Base-by-base conservation (phyloP, 2,797 vertebrate genomes). In the Buceros bicornis region DNA sequence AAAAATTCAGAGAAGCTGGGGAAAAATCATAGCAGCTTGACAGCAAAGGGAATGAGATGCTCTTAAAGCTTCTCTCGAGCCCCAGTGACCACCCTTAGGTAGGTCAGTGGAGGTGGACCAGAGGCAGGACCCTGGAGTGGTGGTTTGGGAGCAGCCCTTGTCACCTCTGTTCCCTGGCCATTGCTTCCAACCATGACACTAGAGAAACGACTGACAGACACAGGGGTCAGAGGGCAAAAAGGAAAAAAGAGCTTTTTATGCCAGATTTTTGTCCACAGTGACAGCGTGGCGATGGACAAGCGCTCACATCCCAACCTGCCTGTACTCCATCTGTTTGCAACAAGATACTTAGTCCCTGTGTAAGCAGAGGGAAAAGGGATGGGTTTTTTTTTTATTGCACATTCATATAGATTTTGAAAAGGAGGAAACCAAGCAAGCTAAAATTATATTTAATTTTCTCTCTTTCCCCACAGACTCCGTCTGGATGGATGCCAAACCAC, bases 371-470 rank as follows among this genome's bases (percentile, higher is more conserved):
- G 51, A 47, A 81, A 91, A 89, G 45, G 22, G 40, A 89, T 96
- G 77, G 37, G 25, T 7, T 40, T 54, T 11, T 69, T 73, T 76
- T 73, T 88, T 72, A 76, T 83, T 91, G 83, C 60, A 76, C 57
- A 51, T 69, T 90, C 81, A 72, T 65, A 45, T 77, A 78, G 78
- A 90, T 91, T 94, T 90, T 81, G 79, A 94, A 94, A 89, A 93
- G 62, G 65, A 95, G 79, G 92, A 97, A 97, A 92, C 96, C 70
- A 89, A 93, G 69, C 73, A 90, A 94, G 93, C 95, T 94, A 94
- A 96, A 97, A 97, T 97, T 96, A 97, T 87, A 95, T 72, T 70
- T 83, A 94, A 97, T 97, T 97, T 96, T 90, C 74, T 90, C 74
- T 82, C 95, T 90, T 87, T 81, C 89, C 94, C 96, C 58, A 72